Percentiles rank a stretch among this genome's conserved stretches.
phyloP scores from a whole-genome alignment of 2,888 invertebrate genomes.

The Alentia gelatinosa region DNA sequence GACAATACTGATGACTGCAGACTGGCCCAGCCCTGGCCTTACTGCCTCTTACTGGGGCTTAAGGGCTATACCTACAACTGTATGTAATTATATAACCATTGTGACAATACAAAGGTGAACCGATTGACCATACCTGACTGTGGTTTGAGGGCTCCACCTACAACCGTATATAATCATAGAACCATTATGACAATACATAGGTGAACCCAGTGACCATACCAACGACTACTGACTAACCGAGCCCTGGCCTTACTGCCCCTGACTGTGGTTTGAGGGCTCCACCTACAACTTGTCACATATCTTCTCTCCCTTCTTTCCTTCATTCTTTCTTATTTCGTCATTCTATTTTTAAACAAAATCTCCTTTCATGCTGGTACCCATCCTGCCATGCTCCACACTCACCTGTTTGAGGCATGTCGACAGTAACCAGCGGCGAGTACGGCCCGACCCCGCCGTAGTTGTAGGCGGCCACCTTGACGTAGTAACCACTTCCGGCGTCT shows the following conservation, averaged over 20 bases:
- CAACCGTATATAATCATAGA: not conserved
- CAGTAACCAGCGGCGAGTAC: not conserved
- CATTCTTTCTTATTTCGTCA: no score
- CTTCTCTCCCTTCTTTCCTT: no score
- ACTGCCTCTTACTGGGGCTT: no score
- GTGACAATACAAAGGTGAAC: no score
- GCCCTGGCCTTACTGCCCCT: not conserved
- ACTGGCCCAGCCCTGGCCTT: not conserved
- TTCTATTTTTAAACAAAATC: no score
- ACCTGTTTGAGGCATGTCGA: not conserved
- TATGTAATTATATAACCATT: no score
- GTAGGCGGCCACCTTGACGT: conserved; percentile 41
- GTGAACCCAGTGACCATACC: not conserved
- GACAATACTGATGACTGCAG: not conserved
- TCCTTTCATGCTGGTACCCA: no score
- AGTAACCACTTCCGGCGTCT: not conserved
- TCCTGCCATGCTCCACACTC: no score
- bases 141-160: not conserved
- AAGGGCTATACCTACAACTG: no score
- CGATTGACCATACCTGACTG: no score
- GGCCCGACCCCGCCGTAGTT: conserved; percentile 33
- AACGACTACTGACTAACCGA: not conserved
- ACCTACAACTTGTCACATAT: no score
- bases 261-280: not conserved
- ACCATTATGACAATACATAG: no score